phyloP scores from a whole-genome alignment of 2,797 vertebrate genomes.

The Leucoraja ocellata region DNA sequence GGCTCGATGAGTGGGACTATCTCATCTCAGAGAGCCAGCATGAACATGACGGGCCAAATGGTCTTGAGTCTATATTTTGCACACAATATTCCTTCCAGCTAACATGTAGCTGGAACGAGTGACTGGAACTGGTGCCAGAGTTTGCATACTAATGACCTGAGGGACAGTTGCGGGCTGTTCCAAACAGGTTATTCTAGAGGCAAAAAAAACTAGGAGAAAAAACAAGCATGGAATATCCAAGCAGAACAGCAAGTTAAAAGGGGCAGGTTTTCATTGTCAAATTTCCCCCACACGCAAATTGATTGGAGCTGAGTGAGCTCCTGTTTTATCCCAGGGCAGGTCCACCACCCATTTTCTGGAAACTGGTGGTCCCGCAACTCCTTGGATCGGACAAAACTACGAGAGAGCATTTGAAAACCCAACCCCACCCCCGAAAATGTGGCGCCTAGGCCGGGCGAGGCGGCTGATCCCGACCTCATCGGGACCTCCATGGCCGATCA shows the following conservation, averaged over 20 bases:
- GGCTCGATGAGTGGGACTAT: too few relatives aligned
- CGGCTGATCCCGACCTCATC: too few relatives aligned
- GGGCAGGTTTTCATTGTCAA: neutral
- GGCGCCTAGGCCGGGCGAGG: too few relatives aligned
- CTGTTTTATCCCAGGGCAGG: neutral
- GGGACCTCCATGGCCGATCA: too few relatives aligned
- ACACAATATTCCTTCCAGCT: neutral
- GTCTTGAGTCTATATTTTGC: neutral
- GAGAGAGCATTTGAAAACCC: too few relatives aligned
- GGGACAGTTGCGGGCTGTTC: neutral
- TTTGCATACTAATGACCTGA: neutral
- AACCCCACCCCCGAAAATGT: too few relatives aligned
- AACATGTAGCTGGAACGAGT: neutral
- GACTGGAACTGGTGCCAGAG: neutral
- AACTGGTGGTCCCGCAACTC: neutral
- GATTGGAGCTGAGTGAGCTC: neutral
- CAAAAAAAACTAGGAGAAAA: neutral
- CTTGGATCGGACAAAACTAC: too few relatives aligned
- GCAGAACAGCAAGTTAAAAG: neutral
- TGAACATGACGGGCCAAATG: too few relatives aligned
- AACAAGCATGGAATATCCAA: neutral
- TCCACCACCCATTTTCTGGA: too few relatives aligned
- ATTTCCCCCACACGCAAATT: neutral
- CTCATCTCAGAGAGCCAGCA: neutral
- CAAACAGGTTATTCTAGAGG: neutral